phyloP scores from a whole-genome alignment of 2,888 invertebrate species.

The Bembecia ichneumoniformis region DNA sequence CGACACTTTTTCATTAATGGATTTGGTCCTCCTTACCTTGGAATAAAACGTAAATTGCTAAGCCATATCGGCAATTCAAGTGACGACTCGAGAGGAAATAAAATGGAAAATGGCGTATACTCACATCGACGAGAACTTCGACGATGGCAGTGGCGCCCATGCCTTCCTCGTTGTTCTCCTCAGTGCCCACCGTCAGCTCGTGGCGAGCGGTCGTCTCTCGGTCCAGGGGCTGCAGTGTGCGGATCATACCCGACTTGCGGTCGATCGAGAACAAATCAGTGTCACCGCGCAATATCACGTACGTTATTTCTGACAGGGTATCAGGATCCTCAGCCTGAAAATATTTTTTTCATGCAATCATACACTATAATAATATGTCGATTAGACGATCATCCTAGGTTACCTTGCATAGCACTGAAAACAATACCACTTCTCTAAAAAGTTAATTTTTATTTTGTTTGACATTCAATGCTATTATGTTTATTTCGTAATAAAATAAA shows the following conservation, averaged over 20 bases:
- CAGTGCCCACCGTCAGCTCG: slow-evolving; percentile 83
- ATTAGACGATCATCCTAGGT: too few relatives aligned
- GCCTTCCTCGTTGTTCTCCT: slow-evolving; percentile 81
- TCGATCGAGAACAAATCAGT: slow-evolving; percentile 87
- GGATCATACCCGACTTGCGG: slow-evolving; percentile 82
- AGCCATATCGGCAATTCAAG: too few relatives aligned
- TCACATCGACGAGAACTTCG: slow-evolving; percentile 78
- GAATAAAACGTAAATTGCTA: too few relatives aligned
- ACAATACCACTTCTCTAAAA: too few relatives aligned
- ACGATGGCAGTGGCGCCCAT: slow-evolving; percentile 83
- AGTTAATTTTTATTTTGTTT: too few relatives aligned
- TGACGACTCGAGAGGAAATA: too few relatives aligned
- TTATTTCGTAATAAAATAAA: too few relatives aligned
- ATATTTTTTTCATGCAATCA: slow-evolving; percentile 8
- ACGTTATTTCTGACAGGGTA: slow-evolving; percentile 84
- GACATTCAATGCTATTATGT: too few relatives aligned
- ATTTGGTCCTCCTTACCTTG: too few relatives aligned
- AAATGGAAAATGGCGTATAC: slow-evolving; percentile 14
- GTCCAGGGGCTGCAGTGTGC: slow-evolving; percentile 83
- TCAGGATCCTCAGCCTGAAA: slow-evolving; percentile 86
- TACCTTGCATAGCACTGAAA: too few relatives aligned
- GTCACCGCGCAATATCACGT: slow-evolving; percentile 86
- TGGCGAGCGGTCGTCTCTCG: slow-evolving; percentile 82
- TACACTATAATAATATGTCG: too few relatives aligned
- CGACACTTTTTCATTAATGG: too few relatives aligned